Conservation (phyloP, 1,140 invertebrate genomes). For the Dendrolimus punctatus region DNA sequence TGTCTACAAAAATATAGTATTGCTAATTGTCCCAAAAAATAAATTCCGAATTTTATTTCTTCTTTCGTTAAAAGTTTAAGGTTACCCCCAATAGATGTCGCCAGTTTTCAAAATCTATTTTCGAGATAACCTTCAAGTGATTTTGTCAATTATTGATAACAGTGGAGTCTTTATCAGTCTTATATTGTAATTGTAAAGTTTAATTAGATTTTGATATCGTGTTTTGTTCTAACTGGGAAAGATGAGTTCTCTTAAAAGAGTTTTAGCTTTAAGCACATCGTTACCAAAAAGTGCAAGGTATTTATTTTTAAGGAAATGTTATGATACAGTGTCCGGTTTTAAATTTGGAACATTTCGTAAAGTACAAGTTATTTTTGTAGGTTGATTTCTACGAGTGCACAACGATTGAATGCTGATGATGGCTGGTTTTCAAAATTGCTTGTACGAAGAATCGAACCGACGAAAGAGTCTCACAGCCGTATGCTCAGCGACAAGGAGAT, state of each 20-base stretch:
- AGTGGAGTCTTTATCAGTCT: conserved; percentile 13
- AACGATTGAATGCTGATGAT: conserved; percentile 73
- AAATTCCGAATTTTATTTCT: background rate
- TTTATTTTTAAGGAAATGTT: conserved; percentile 14
- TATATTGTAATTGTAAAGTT: conserved; percentile 12
- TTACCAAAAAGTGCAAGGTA: conserved; percentile 59
- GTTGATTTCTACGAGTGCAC: conserved; percentile 59
- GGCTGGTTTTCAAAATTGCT: conserved; percentile 92
- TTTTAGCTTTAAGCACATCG: conserved; percentile 36
- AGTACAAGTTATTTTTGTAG: conserved; percentile 41
- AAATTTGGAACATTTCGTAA: conserved; percentile 30
- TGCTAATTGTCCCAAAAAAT: background rate
- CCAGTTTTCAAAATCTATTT: conserved; percentile 40
- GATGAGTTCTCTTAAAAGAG: conserved; percentile 55
- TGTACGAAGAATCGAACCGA: conserved; percentile 93
- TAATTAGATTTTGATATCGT: conserved; percentile 10
- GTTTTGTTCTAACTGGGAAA: conserved; percentile 14
- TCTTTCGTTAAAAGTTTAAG: conserved; percentile 6
- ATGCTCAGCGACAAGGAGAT: conserved; percentile 96
- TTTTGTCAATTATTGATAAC: conserved; percentile 50
- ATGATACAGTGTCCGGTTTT: conserved; percentile 18
- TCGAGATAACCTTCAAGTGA: conserved; percentile 67
- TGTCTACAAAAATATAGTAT: too few relatives aligned
- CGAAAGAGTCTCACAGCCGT: conserved; percentile 95
- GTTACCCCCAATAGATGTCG: conserved; percentile 48